Base-by-base conservation (phyloP, 2,797 vertebrate genomes). In the Lates japonicus region DNA sequence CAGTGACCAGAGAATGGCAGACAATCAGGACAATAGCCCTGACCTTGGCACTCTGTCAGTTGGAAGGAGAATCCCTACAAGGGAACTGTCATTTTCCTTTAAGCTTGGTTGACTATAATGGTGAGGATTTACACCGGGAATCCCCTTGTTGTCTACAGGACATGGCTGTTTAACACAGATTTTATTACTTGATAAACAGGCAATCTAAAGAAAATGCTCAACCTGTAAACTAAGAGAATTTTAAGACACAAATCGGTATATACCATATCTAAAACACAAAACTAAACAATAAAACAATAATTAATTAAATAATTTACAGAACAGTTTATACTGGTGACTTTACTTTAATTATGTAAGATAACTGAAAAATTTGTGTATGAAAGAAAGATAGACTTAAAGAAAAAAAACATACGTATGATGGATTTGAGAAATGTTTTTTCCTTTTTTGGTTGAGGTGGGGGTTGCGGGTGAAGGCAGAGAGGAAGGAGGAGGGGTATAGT, bases 41-140 rank as follows among this genome's bases (percentile, higher is more conserved):
- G 90, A 94, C 88, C 93, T 84, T 92, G 87, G 87, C 81, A 78
- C 87, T 75, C 67, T 84, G 83, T 83, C 87, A 83, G 62, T 65
- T 86, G 76, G 75, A 86, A 65, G 81, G 63, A 82, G 71, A 91
- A 74, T 81, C 76, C 65, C 60, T 83, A 68, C 10, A 62, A 84
- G 29, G 49, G 78, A 88, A 76, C 69, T 65, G 79, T 78, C 80
- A 81, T 83, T 81, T 85, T 74, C 57, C 44, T 78, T 16, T 13
- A 39, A 76, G 71, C 49, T 74, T 29, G 61, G 63, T 3, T 78
- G 52, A 88, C 80, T 84, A 74, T 77, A 84, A 74, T 69, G 20
- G 48, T 51, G 52, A 82, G 20, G 67, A 81, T 68, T 83, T 59
- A 66, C 68, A 62, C 52, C 44, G 63, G 75, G 70, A 83, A 42